Conservation (phyloP, 2,888 invertebrate species). For the Eristalis intricaria region DNA sequence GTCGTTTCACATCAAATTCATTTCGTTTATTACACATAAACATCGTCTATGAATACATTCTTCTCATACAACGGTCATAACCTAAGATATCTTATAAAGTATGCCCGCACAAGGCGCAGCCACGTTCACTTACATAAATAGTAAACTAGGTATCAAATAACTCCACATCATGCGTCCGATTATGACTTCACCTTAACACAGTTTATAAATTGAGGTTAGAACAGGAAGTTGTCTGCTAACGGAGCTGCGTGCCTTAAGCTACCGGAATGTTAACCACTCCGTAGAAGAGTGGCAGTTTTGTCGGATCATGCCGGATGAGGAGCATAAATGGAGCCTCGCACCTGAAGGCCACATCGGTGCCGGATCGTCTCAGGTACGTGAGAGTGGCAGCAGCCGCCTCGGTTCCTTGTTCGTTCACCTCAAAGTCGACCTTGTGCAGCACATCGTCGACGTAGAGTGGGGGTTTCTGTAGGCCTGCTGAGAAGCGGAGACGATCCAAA, state of each 20-base stretch:
- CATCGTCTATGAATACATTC: slow-evolving; percentile 13
- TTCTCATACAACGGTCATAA: slow-evolving; percentile 10
- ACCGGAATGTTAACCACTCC: slow-evolving; percentile 82
- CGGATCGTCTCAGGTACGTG: slow-evolving; percentile 83
- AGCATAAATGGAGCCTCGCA: slow-evolving; percentile 87
- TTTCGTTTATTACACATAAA: slow-evolving; percentile 12
- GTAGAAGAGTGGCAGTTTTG: slow-evolving; percentile 86
- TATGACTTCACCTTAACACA: slow-evolving; percentile 26
- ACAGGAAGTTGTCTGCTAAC: background rate
- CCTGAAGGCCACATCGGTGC: slow-evolving; percentile 81
- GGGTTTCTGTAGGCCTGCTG: slow-evolving; percentile 77
- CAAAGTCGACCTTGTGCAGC: slow-evolving; percentile 85
- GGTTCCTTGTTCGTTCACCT: slow-evolving; percentile 85
- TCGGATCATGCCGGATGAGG: slow-evolving; percentile 85
- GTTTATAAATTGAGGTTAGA: slow-evolving; percentile 30
- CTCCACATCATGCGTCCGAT: background rate
- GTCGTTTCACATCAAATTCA: background rate
- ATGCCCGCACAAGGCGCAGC: slow-evolving; percentile 8
- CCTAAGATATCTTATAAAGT: slow-evolving; percentile 19
- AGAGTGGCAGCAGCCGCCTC: slow-evolving; percentile 86
- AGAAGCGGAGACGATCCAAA: slow-evolving; percentile 66
- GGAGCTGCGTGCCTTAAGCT: background rate
- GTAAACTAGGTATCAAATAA: slow-evolving; percentile 22
- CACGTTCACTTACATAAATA: slow-evolving; percentile 18
- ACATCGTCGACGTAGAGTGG: slow-evolving; percentile 84